Conservation (phyloP, 2,888 invertebrate genomes). For the Drosophila testacea region DNA sequence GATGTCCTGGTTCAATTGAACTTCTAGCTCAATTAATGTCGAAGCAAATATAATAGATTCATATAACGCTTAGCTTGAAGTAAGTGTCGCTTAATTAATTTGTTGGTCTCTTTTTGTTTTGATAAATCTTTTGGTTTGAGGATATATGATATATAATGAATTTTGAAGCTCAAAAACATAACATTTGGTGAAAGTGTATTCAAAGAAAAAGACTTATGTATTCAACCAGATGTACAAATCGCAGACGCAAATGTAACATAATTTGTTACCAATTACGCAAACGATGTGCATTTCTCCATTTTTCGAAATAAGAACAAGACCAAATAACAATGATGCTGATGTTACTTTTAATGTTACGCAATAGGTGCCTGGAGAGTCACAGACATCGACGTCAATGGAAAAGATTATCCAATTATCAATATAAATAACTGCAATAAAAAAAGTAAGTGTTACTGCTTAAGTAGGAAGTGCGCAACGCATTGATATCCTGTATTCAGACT, state of each 20-base stretch:
- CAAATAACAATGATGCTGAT: neutral
- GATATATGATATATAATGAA: too few species aligned
- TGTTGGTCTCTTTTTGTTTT: too few species aligned
- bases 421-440: neutral
- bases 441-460: neutral
- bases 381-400: slow-evolving; percentile 10
- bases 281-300: neutral
- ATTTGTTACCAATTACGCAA: slow-evolving; percentile 11
- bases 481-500: neutral
- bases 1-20: neutral
- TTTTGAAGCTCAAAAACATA: too few species aligned
- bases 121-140: too few species aligned
- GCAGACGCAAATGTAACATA: neutral
- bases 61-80: neutral
- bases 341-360: neutral
- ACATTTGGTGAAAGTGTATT: too few species aligned
- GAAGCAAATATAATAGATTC: neutral
- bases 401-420: slow-evolving; percentile 5
- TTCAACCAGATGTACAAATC: too few species aligned
- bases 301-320: neutral
- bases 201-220: too few species aligned
- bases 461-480: neutral
- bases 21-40: too few species aligned
- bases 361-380: neutral
- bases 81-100: neutral